Evolutionary conservation across 2,888 invertebrate species (phyloP).

Genomic region (Diarsia brunnea): DNA sequence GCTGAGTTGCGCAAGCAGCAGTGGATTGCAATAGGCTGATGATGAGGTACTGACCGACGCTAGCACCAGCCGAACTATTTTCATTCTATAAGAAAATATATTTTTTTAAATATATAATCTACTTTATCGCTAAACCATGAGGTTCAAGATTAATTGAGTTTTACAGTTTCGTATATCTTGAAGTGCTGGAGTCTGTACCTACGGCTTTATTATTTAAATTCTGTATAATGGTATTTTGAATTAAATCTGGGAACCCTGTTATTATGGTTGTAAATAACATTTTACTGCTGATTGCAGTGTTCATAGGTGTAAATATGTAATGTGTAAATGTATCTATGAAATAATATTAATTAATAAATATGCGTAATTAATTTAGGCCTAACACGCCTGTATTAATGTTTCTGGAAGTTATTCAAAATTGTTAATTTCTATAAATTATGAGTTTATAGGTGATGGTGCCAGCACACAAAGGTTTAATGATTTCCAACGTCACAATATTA

Average conservation of each 20-base stretch:
- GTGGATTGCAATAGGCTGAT: too few species aligned
- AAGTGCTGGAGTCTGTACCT: neutral
- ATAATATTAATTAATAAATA: constrained; percentile 40
- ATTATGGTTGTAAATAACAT: constrained; percentile 9
- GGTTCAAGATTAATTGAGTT: too few species aligned
- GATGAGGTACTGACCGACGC: too few species aligned
- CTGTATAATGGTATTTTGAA: neutral
- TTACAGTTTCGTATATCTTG: too few species aligned
- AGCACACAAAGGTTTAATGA: neutral
- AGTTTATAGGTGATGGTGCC: too few species aligned
- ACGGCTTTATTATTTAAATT: neutral
- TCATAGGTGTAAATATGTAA: constrained; percentile 13
- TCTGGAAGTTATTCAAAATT: constrained; percentile 18
- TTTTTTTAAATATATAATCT: too few species aligned
- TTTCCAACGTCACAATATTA: neutral
- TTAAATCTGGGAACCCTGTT: constrained; percentile 18
- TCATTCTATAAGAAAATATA: too few species aligned
- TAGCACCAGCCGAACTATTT: too few species aligned
- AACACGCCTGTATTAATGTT: constrained; percentile 14
- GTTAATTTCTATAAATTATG: neutral
- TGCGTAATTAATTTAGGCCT: constrained; percentile 27
- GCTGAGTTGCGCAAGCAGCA: too few species aligned
- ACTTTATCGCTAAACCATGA: too few species aligned
- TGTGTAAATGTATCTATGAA: constrained; percentile 24
- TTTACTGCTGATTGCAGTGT: constrained; percentile 54